Base-by-base conservation (phyloP, 2,797 vertebrate species). In the Neostethus bicornis region DNA sequence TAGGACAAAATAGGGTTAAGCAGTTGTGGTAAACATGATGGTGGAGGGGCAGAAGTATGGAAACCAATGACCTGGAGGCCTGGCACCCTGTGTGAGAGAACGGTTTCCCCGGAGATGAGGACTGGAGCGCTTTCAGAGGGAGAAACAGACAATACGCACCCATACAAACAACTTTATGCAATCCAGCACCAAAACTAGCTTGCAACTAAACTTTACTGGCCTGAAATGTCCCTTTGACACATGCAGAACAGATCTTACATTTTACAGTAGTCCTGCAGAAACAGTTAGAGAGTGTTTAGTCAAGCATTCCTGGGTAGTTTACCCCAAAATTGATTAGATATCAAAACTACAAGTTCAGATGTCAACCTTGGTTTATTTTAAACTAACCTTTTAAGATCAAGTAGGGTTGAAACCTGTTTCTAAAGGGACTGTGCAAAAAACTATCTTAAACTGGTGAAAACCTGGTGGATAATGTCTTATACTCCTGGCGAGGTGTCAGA, bases 61-160 rank as follows among this genome's bases (percentile, higher is more conserved):
- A 69, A 79, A 85, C 69, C 53, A 70, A 64, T 29, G 78, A 66
- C 75, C 70, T 64, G 3, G 65, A 79, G 85, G 77, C 70, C 77
- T 73, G 76, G 62, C 70, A 79, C 55, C 62, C 41, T 17, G 50
- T 66, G 85, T 73, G 86, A 83, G 75, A 77, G 77, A 61, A 11
- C 67, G 67, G 84, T 89, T 81, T 87, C 87, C 83, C 74, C 25
- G 83, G 88, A 82, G 83, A 87, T 69, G 63, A 35, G 74, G 77
- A 70, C 31, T 65, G 62, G 66, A 74, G 52, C 17, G 64, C 75
- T 55, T 80, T 81, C 56, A 73, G 58, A 4, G 4, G 45, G 29
- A 61, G 54, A 76, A 62, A 46, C 25, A 42, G 16, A 7, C 28
- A 21, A 16, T 29, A 46, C 31, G 62, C 51, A 55, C 34, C 43